These are phyloP conservation scores for Alfaro cultratus DNA, from an alignment of 2,797 vertebrate genomes.

Conservation along the genomic window DNA sequence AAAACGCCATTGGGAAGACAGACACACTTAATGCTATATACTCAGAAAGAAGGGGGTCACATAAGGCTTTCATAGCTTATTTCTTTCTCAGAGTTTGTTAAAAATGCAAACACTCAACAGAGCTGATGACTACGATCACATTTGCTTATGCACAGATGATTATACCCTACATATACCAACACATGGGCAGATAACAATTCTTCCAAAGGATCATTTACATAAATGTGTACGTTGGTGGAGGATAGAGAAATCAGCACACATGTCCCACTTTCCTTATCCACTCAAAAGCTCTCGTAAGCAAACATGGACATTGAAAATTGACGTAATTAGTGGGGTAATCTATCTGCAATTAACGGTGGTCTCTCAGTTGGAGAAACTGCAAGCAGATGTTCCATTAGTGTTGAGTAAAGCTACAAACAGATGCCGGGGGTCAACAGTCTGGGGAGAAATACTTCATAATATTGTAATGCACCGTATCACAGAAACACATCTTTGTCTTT, in stretches of 20 bases:
- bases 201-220: constrained; percentile 18
- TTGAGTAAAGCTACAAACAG: constrained; percentile 68
- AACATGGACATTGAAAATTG: constrained; percentile 58
- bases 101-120: constrained; percentile 23
- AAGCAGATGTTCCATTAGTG: constrained; percentile 77
- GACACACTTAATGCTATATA: constrained; percentile 25
- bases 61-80: constrained; percentile 21
- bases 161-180: constrained; percentile 10
- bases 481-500: constrained; percentile 38
- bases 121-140: constrained; percentile 11
- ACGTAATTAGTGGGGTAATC: constrained; percentile 70
- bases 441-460: constrained; percentile 62
- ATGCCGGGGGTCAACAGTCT: constrained; percentile 66
- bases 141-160: constrained; percentile 25
- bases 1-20: constrained; percentile 15
- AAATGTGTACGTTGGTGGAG: constrained; percentile 16
- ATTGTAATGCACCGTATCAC: constrained; percentile 46
- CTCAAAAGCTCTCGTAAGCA: constrained; percentile 43
- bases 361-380: constrained; percentile 57
- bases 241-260: background rate
- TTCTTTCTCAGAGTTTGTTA: constrained; percentile 25
- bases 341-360: constrained; percentile 67
- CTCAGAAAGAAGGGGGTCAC: constrained; percentile 18
- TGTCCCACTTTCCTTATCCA: background rate
- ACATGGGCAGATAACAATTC: background rate